Base-by-base conservation (phyloP, 1,140 invertebrate species). In the Goniozus legneri region DNA sequence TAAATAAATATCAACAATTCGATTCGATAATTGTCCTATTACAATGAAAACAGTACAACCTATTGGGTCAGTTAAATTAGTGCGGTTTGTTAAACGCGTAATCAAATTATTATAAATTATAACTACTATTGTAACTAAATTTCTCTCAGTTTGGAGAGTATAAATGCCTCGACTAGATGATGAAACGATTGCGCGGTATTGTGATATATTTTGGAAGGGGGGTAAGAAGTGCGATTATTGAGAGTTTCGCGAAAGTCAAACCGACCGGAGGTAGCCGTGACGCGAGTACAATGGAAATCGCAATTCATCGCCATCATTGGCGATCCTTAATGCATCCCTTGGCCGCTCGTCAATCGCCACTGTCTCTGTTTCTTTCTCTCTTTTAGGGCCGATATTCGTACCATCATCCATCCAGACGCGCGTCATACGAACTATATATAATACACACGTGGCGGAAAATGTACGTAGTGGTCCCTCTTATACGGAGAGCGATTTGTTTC, bases 301-400 rank as follows among this genome's bases (percentile, higher is more conserved):
- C n/a, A n/a, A n/a, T n/a, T n/a, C n/a, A n/a, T n/a, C n/a, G 24
- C 10, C 24, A 27, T 27, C 24, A 27, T 27, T 10, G 24, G 24
- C 4, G 24, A 27, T 6, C 24, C 10, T 27, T 27, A 27, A 27
- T 27, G 24, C 24, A 27, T 10, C 24, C 24, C 10, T 27, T 27
- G 24, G 24, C 24, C 10, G 4, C 24, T 10, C 10, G 24, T 27
- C 24, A 43, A 33, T 32, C 16, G 4, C 20, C 2, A n/a, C 6
- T 20, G 18, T 39, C 18, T 12, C 42, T 44, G 33, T 34, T 44
- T 33, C n/a, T 30, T 30, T 24, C 34, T 44, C 33, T 22, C 42
- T 19, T 14, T 20, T n/a, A 16, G n/a, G n/a, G n/a, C n/a, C n/a
- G n/a, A n/a, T n/a, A n/a, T n/a, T 12, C 19, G 32, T 32, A 22